Evolutionary conservation across 2,888 invertebrate species (phyloP).

Genomic region (Meiosimyza decipiens): DNA sequence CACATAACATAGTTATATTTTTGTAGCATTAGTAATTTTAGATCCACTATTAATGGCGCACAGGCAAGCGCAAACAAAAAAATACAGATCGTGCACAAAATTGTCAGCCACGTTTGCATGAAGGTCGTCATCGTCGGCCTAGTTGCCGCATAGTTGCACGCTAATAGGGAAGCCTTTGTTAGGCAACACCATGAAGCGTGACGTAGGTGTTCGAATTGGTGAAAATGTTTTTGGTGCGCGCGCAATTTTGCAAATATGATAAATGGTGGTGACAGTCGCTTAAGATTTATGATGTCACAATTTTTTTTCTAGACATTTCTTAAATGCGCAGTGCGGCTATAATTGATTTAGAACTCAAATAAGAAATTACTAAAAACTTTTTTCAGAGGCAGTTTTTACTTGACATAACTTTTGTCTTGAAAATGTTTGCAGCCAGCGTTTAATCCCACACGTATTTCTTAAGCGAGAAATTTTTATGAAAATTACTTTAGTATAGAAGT

Average conservation of each 20-base stretch:
- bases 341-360: too few species aligned
- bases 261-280: slow-evolving; percentile 21
- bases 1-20: slow-evolving; percentile 10
- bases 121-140: slow-evolving; percentile 8
- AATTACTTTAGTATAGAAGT: too few species aligned
- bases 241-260: slow-evolving; percentile 12
- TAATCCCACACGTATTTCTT: too few species aligned
- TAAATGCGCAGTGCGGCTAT: too few species aligned
- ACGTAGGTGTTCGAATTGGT: slow-evolving; percentile 15
- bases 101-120: slow-evolving; percentile 28
- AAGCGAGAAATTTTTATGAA: too few species aligned
- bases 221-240: not conserved
- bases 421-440: too few species aligned
- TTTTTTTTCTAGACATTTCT: too few species aligned
- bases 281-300: slow-evolving; percentile 19
- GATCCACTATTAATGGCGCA: slow-evolving; percentile 26
- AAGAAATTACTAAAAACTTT: too few species aligned
- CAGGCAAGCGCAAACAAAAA: not conserved
- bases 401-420: too few species aligned
- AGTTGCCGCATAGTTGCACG: not conserved
- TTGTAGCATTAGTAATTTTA: not conserved
- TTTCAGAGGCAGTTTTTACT: too few species aligned
- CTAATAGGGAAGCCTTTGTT: slow-evolving; percentile 4
- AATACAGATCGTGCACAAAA: not conserved
- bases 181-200: slow-evolving; percentile 6